Evolutionary conservation across 2,888 invertebrate species (phyloP).

Genomic region (Emmelina monodactyla): DNA sequence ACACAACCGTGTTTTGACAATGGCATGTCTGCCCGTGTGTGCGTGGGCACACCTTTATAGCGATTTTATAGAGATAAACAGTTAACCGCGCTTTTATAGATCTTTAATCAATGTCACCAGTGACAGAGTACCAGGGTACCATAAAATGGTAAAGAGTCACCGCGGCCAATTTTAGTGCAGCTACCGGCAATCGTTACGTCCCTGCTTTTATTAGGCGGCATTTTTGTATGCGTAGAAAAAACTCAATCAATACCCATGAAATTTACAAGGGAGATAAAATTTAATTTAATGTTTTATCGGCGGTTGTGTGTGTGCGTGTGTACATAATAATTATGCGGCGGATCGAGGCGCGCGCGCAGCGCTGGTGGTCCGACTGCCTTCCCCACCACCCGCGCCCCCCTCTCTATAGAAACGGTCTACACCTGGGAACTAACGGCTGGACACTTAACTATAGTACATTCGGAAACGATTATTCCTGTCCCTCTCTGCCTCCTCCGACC

Average conservation of each 20-base stretch:
- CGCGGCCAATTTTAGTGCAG: slow-evolving; percentile 37
- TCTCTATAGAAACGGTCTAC: slow-evolving; percentile 34
- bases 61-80: slow-evolving; percentile 29
- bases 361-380: slow-evolving; percentile 52
- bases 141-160: slow-evolving; percentile 27
- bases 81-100: slow-evolving; percentile 27
- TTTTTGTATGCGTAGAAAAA: slow-evolving; percentile 18
- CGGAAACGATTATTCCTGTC: slow-evolving; percentile 9
- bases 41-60: slow-evolving; percentile 25
- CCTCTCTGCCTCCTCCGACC: not conserved
- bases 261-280: slow-evolving; percentile 59
- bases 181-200: slow-evolving; percentile 30
- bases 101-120: slow-evolving; percentile 27
- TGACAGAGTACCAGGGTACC: slow-evolving; percentile 25
- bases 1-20: slow-evolving; percentile 20
- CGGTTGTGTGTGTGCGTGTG: slow-evolving; percentile 40
- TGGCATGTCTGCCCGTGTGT: slow-evolving; percentile 21
- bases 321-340: slow-evolving; percentile 61
- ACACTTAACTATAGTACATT: slow-evolving; percentile 32
- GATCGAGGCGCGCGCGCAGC: slow-evolving; percentile 54
- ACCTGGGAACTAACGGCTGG: slow-evolving; percentile 48
- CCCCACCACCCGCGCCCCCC: slow-evolving; percentile 19
- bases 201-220: slow-evolving; percentile 20
- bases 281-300: slow-evolving; percentile 57
- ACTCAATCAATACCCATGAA: slow-evolving; percentile 52